Conservation (phyloP, 2,888 invertebrate genomes). For the Melikaiella ostensackeni region DNA sequence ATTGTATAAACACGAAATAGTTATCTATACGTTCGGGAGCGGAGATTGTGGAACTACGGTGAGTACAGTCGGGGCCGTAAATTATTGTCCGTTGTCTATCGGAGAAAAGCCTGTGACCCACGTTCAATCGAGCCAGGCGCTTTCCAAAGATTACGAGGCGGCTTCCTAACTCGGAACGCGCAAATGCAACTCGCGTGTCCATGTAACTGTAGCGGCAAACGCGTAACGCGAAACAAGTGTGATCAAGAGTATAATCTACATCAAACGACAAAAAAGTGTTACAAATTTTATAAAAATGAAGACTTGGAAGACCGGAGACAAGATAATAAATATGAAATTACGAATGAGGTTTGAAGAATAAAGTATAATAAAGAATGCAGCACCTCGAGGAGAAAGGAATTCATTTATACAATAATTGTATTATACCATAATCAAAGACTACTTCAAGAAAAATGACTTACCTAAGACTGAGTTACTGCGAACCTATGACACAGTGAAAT, state of each 20-base stretch:
- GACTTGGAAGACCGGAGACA: background rate
- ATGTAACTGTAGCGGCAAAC: conserved; percentile 39
- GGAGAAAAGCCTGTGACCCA: conserved; percentile 49
- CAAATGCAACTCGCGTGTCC: conserved; percentile 47
- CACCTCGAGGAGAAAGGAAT: background rate
- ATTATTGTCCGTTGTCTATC: conserved; percentile 43
- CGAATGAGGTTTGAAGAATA: no score
- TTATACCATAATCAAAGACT: background rate
- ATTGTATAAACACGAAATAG: background rate
- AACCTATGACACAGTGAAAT: background rate
- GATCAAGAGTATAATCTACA: conserved; percentile 51
- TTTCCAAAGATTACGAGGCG: conserved; percentile 56
- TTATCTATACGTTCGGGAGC: background rate
- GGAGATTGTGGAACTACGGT: conserved; percentile 25
- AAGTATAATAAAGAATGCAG: background rate
- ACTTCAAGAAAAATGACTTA: background rate
- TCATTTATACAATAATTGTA: background rate
- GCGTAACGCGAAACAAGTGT: conserved; percentile 52
- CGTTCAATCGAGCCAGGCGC: conserved; percentile 50
- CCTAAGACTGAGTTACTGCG: background rate
- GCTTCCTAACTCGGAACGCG: conserved; percentile 53
- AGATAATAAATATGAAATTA: background rate
- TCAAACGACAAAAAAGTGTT: conserved; percentile 39
- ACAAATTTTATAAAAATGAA: background rate
- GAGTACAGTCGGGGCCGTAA: conserved; percentile 34